A percentile compares a stretch with the other conserved stretches of the same genome.
Conservation (phyloP, 2,888 invertebrate genomes). For the Heteromurus nitidus region DNA sequence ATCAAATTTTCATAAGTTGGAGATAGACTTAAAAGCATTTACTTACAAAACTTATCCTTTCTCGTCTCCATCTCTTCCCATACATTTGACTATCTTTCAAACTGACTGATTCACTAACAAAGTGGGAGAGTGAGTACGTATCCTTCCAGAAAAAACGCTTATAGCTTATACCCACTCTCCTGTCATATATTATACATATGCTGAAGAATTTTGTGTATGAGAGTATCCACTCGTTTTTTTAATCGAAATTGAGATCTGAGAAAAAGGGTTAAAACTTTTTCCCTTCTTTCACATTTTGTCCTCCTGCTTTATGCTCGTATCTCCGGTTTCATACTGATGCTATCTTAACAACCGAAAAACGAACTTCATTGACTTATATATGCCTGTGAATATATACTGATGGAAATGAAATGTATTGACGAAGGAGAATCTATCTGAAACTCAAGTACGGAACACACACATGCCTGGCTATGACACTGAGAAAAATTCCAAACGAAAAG, state of each 20-base stretch:
- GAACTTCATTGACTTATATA: background rate
- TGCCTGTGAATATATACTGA: too few relatives aligned
- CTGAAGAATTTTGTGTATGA: background rate
- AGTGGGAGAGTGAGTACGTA: conserved; percentile 16
- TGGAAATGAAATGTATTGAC: conserved; percentile 14
- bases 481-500: background rate
- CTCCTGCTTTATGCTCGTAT: conserved; percentile 31
- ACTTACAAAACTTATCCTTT: conserved; percentile 24
- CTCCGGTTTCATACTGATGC: conserved; percentile 34
- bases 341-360: too few relatives aligned
- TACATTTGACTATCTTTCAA: background rate
- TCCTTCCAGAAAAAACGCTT: background rate
- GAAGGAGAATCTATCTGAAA: background rate
- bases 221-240: background rate
- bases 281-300: conserved; percentile 23
- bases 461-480: background rate
- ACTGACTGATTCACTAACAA: conserved; percentile 46
- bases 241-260: conserved; percentile 21
- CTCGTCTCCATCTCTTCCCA: conserved; percentile 5
- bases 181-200: background rate
- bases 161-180: background rate
- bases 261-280: conserved; percentile 39
- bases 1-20: conserved; percentile 63
- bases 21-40: conserved; percentile 58
- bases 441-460: background rate